Base-by-base conservation (phyloP, 1,140 invertebrate species). In the Cydia pomonella region DNA sequence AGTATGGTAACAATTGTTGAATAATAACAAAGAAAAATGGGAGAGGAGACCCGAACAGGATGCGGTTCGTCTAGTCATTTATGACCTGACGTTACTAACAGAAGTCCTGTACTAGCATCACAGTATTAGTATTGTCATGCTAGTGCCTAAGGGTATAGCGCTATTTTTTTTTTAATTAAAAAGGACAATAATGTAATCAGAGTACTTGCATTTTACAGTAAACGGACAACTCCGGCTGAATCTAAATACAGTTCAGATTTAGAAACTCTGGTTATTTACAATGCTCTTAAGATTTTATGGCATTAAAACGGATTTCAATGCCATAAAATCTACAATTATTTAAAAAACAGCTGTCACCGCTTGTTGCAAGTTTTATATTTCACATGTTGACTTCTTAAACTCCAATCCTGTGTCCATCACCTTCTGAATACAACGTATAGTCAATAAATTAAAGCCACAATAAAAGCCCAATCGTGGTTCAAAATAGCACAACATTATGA, bases 321-420 rank as follows among this genome's bases (percentile, higher is more conserved):
- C 86, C 0, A 77, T 93, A 0, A 87, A 88, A 53, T 77, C 83
- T 9, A 88, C 88, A 44, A 77, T 85, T 71, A 77, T n/a, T 41
- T 6, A 89, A 90, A 80, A 91, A 87, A 76, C 86, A 91, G 73
- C 50, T 91, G 6, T 76, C 81, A 25, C 83, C 87, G 9, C 72
- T 84, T 47, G 84, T 86, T 27, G 86, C 80, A 10, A 74, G 85
- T 2, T 92, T 76, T 76, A 74, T 69, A 73, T 89, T 73, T 27
- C 75, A 6, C 86, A 90, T 74, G 89, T 91, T 2, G 91, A 91
- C 79, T 85, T 77, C 66, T 74, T 92, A 7, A 91, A 88, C 76
- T 75, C 88, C 63, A 82, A 86, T 80, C 83, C 82, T 21, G 74
- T 74, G 2, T 18, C n/a, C 6, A 2, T 9, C 13, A 21, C 4